Evolutionary conservation across 2,113 vertebrate species (phyloP), one percentile per base, ranked within the genome.

Genomic region (Martes martes): DNA sequence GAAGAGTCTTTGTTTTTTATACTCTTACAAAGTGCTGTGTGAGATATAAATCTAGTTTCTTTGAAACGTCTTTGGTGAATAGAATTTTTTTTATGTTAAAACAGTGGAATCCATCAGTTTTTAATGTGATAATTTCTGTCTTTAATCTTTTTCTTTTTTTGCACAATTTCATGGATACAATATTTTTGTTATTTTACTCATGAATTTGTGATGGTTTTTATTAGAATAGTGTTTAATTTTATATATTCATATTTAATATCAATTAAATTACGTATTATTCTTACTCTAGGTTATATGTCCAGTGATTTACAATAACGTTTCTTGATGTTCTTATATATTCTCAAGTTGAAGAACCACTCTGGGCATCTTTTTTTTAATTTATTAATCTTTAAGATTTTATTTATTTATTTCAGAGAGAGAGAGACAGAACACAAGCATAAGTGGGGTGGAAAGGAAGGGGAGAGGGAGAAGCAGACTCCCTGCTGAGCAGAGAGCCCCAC

Each of bases 81-180:
- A 93, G 8, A 83, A 89, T 36, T 55, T 95, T 95, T 91, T 89
- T 45, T 21, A 82, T 71, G 89, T 96, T 78, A 86, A 89, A 65
- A 10, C 36, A 55, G 21, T 63, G 85, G 18, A 96, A 80, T 92
- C 82, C 5, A 82, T 78, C 39, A 82, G 15, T 84, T 73, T 84
- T 90, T 69, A 55, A 74, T 42, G 19, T 63, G 55, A 50, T 63
- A 11, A 4, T 47, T 90, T 50, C 28, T 91, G 24, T 73, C n/a
- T 76, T 89, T 71, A 81, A 52, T 50, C 31, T 89, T 87, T 76
- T 92, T 19, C 42, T 28, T 28, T 85, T 16, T 26, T 80, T 73
- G 80, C 69, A 69, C 91, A 74, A 57, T 73, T 92, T 96, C 89
- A 26, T 96, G 42, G 39, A 73, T 57, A 33, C 1, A 89, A 52